Conservation (phyloP, 2,888 invertebrate genomes). For the Tachina grossa region DNA sequence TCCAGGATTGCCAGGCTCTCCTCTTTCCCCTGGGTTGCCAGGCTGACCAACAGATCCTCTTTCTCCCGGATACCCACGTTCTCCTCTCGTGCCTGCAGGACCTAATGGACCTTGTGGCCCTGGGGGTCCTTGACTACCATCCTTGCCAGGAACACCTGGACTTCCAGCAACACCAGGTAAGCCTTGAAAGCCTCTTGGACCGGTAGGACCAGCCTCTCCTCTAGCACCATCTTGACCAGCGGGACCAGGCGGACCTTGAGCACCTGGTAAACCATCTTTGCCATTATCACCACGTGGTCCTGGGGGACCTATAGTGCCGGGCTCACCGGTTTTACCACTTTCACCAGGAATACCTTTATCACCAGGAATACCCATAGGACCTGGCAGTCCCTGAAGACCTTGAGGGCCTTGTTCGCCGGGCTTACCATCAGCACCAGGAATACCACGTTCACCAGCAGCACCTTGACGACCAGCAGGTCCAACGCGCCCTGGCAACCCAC, state of each 20-base stretch:
- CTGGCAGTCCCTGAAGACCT: constrained; percentile 91
- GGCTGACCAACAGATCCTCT: constrained; percentile 88
- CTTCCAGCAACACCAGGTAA: constrained; percentile 89
- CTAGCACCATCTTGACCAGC: constrained; percentile 89
- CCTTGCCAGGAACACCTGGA: constrained; percentile 90
- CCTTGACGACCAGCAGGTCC: constrained; percentile 89
- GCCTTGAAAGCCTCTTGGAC: constrained; percentile 88
- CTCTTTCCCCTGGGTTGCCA: constrained; percentile 82
- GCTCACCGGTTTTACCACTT: constrained; percentile 89
- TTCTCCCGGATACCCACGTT: constrained; percentile 88
- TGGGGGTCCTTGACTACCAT: constrained; percentile 89
- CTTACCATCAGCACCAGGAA: constrained; percentile 92
- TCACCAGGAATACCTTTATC: constrained; percentile 87
- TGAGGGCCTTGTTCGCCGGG: constrained; percentile 92
- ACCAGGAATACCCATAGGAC: constrained; percentile 89
- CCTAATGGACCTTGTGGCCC: constrained; percentile 87
- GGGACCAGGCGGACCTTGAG: constrained; percentile 89
- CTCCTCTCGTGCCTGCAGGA: constrained; percentile 86
- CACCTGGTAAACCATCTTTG: constrained; percentile 90
- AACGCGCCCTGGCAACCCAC: constrained; percentile 87
- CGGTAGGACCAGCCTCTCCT: constrained; percentile 89
- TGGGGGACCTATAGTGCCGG: constrained; percentile 88
- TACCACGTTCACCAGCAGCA: constrained; percentile 88
- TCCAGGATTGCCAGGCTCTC: constrained; percentile 84
- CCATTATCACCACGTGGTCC: constrained; percentile 92